Base-by-base conservation (phyloP, 2,888 invertebrate species). In the Oligia fasciuncula region DNA sequence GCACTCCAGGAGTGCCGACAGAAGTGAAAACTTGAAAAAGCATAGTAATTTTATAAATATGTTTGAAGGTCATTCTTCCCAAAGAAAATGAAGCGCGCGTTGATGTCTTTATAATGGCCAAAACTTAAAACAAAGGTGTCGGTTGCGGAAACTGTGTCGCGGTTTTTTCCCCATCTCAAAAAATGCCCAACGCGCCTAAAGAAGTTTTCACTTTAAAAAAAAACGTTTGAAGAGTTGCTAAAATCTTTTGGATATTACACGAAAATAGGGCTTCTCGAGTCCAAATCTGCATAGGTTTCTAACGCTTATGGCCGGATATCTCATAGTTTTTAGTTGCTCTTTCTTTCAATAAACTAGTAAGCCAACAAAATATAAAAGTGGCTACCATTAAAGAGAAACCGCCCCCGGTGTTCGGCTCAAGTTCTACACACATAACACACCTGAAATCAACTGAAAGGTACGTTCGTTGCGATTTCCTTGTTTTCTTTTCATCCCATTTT, bases 401-500 rank as follows among this genome's bases (percentile, higher is more conserved):
- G 19, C 19, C 14, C 14, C n/a, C 23, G 11, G n/a, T 13, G 23
- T 51, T 60, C 19, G 19, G 5, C 8, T n/a, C 9, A 4, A 78
- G 51, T 62, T 19, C 9, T 63, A 35, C 49, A 49, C 67, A 67
- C 9, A 35, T 51, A 43, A 63, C 54, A 67, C 62, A 71, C 62
- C 9, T 66, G 69, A 29, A 82, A 74, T 62, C 6, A 40, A 29
- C 71, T 40, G 65, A 62, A 68, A 49, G 14, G 29, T 49, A 65
- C 77, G 40, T 29, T 65, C 19, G n/a, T 43, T 68, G 35, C 63
- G 46, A 62, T 76, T 62, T 74, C 65, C 79, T 78, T 82, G 73
- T 85, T 85, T 82, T 71, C 67, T 77, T 85, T 78, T 76, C 74
- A 66, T 84, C 69, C 62, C 67, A 71, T 69, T 83, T 78, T 80